phyloP scores from a whole-genome alignment of 2,797 vertebrate species.

The Orientallactaga sibirica region DNA sequence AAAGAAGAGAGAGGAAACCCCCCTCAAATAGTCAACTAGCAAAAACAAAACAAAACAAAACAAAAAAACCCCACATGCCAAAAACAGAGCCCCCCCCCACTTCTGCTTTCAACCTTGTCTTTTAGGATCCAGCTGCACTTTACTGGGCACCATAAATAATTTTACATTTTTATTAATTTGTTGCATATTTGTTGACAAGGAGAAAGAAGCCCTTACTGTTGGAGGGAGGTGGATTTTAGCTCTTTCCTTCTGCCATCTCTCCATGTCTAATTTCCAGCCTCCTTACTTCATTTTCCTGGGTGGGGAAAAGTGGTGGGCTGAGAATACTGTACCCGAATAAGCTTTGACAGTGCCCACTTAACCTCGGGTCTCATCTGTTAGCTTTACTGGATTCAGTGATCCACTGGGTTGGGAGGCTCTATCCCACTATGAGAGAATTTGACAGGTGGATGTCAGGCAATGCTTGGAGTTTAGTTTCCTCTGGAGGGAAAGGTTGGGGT shows the following conservation, averaged over 20 bases:
- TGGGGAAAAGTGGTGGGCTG: constrained; percentile 35
- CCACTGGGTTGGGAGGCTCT: constrained; percentile 80
- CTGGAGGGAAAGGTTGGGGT: neutral
- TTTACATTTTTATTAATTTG: constrained; percentile 92
- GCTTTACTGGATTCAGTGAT: constrained; percentile 77
- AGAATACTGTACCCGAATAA: constrained; percentile 53
- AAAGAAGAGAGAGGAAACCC: constrained; percentile 63
- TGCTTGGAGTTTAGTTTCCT: constrained; percentile 45
- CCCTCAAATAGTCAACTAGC: constrained; percentile 18
- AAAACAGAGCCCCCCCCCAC: neutral
- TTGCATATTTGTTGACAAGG: constrained; percentile 91
- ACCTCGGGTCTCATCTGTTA: constrained; percentile 75
- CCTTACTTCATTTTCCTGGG: constrained; percentile 71
- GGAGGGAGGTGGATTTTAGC: constrained; percentile 83
- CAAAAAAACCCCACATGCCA: constrained; percentile 42
- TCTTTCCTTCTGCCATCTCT: constrained; percentile 81
- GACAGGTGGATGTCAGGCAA: constrained; percentile 75
- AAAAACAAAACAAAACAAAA: constrained; percentile 53
- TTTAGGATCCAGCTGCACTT: constrained; percentile 88
- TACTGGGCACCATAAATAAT: constrained; percentile 90
- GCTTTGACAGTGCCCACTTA: constrained; percentile 76
- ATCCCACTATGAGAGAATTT: constrained; percentile 69
- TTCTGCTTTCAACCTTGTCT: constrained; percentile 84
- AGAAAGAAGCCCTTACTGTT: constrained; percentile 75
- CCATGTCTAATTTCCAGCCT: constrained; percentile 77